A percentile compares a stretch with the other conserved stretches of the same genome.
phyloP scores from a whole-genome alignment of 2,113 vertebrate species.

The Thymallus thymallus region DNA sequence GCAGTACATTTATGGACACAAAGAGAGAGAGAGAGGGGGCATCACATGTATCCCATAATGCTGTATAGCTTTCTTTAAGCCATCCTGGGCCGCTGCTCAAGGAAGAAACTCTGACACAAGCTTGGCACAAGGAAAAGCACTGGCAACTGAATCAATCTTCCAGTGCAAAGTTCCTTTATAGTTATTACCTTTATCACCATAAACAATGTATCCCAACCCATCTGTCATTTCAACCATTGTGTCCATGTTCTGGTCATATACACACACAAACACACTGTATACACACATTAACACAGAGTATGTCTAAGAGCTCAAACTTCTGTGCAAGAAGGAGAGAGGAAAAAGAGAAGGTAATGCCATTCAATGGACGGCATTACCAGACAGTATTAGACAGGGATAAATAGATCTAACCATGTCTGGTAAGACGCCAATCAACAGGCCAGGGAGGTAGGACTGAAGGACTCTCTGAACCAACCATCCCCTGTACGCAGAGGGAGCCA shows the following conservation, averaged over 20 bases:
- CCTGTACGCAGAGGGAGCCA: conserved; percentile 52
- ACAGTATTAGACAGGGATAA: conserved; percentile 96
- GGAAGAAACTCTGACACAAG: conserved; percentile 74
- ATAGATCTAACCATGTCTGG: conserved; percentile 98
- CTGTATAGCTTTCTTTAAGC: conserved; percentile 1
- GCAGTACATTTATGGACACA: too few species aligned
- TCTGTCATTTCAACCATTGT: conserved; percentile 36
- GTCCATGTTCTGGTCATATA: conserved; percentile 36
- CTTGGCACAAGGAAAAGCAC: conserved; percentile 71
- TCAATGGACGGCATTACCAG: conserved; percentile 98
- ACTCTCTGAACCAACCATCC: conserved; percentile 52
- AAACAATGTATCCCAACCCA: conserved; percentile 10
- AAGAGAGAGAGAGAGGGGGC: too few species aligned
- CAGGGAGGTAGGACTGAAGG: conserved; percentile 38
- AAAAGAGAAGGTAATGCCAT: conserved; percentile 66
- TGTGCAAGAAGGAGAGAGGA: conserved; percentile 40
- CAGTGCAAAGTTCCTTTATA: conserved; percentile 73
- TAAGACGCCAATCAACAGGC: conserved; percentile 94
- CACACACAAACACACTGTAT: conserved; percentile 17
- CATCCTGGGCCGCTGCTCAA: conserved; percentile 40
- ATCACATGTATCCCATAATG: too few species aligned
- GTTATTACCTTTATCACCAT: conserved; percentile 21
- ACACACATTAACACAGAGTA: neutral
- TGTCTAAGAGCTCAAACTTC: neutral
- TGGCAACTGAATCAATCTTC: conserved; percentile 63